Evolutionary conservation across 2,888 invertebrate species (phyloP).

Genomic region (Drosophila prostipennis): DNA sequence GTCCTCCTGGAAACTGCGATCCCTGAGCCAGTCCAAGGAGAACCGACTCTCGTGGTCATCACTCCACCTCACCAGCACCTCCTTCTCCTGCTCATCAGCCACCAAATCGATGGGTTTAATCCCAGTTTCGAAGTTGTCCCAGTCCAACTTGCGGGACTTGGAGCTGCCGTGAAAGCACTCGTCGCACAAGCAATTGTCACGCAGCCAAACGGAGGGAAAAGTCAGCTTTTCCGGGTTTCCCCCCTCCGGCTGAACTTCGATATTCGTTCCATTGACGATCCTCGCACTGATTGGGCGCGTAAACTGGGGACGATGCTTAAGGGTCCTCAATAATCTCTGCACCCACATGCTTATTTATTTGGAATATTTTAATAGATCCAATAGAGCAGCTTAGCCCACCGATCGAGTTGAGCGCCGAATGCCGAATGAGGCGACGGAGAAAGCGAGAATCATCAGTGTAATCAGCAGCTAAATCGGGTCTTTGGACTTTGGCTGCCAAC

Average conservation of each 20-base stretch:
- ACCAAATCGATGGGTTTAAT: conserved; percentile 83
- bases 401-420: conserved; percentile 8
- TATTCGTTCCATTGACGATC: conserved; percentile 65
- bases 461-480: conserved; percentile 31
- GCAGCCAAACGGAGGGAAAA: conserved; percentile 89
- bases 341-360: conserved; percentile 40
- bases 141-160: conserved; percentile 87
- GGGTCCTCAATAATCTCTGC: conserved; percentile 6
- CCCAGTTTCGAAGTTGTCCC: conserved; percentile 86
- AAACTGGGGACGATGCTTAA: too few species aligned
- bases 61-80: conserved; percentile 86
- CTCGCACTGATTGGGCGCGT: conserved; percentile 56
- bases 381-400: neutral
- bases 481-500: conserved; percentile 69
- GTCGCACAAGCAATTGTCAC: conserved; percentile 90
- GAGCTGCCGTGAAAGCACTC: conserved; percentile 88
- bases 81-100: conserved; percentile 57
- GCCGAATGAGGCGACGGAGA: conserved; percentile 20
- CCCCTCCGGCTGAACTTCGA: conserved; percentile 60
- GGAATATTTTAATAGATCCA: neutral
- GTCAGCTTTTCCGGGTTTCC: conserved; percentile 83
- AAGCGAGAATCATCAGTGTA: conserved; percentile 37
- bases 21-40: conserved; percentile 86
- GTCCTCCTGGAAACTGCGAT: conserved; percentile 85
- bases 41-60: conserved; percentile 87